These are phyloP conservation scores for Lucilia cuprina DNA, from an alignment of 1,140 invertebrate genomes.

Conservation along the genomic window DNA sequence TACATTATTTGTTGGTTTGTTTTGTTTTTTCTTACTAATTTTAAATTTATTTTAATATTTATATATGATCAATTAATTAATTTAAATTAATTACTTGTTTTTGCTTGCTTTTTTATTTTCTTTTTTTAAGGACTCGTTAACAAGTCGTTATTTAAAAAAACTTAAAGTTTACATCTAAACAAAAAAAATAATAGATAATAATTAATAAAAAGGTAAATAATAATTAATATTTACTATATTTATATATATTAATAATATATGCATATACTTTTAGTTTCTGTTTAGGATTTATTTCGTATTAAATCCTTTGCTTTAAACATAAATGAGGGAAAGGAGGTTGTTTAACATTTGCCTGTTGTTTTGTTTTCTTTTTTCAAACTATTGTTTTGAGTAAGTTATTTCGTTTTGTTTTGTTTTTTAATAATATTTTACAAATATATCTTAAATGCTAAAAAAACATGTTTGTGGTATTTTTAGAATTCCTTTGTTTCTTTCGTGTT, in stretches of 20 bases:
- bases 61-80: slow-evolving; percentile 19
- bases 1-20: neutral
- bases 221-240: slow-evolving; percentile 34
- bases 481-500: slow-evolving; percentile 17
- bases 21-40: neutral
- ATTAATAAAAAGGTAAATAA: slow-evolving; percentile 32
- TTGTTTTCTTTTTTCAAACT: neutral
- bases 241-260: slow-evolving; percentile 41
- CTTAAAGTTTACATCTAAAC: slow-evolving; percentile 35
- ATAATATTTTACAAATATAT: slow-evolving; percentile 37
- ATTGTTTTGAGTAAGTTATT: slow-evolving; percentile 38
- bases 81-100: neutral
- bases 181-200: slow-evolving; percentile 25
- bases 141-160: slow-evolving; percentile 31
- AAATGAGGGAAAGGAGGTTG: neutral
- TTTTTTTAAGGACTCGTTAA: slow-evolving; percentile 27
- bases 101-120: neutral
- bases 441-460: slow-evolving; percentile 34
- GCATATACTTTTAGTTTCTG: slow-evolving; percentile 38
- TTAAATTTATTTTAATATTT: slow-evolving; percentile 26
- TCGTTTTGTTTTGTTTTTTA: slow-evolving; percentile 40
- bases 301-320: neutral
- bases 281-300: slow-evolving; percentile 31
- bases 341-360: neutral
- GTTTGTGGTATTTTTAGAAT: slow-evolving; percentile 19